Conservation (phyloP, 64 coral and sea anemone genomes). For the Pocillopora damicornis region DNA sequence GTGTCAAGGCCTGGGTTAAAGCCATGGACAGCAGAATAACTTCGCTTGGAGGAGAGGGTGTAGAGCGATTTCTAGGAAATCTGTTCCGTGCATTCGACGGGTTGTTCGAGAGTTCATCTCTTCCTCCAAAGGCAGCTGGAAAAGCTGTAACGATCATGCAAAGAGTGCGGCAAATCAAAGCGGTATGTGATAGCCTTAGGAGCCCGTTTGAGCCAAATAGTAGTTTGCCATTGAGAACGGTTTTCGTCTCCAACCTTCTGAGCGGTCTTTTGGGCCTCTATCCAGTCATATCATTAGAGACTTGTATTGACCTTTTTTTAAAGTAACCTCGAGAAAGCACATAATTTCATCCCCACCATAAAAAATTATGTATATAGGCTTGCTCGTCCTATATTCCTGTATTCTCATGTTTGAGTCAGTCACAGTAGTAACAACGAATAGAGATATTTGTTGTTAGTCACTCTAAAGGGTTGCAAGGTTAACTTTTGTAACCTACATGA, state of each 20-base stretch:
- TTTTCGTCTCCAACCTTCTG: no score
- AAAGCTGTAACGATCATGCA: constrained; percentile 81
- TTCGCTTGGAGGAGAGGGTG: constrained; percentile 89
- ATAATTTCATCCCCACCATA: no score
- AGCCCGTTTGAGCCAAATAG: not conserved
- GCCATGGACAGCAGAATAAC: constrained; percentile 92
- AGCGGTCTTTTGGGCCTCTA: no score
- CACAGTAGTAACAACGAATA: no score
- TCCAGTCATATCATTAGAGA: no score
- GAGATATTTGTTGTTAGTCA: no score
- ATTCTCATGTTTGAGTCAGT: no score
- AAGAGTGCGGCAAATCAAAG: constrained; percentile 70
- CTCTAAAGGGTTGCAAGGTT: no score
- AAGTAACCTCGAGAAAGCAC: no score
- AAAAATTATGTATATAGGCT: no score
- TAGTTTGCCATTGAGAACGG: not conserved
- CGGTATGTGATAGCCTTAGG: constrained; percentile 25
- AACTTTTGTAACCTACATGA: not conserved
- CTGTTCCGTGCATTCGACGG: constrained; percentile 95
- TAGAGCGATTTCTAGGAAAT: constrained; percentile 83
- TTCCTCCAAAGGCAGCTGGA: constrained; percentile 48
- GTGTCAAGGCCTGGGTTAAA: constrained; percentile 86
- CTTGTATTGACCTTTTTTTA: no score
- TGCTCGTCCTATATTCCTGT: no score
- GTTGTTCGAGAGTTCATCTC: constrained; percentile 72